These are phyloP conservation scores for Petrocephalus schoutedeni DNA, from an alignment of 2,797 vertebrate species.

Conservation along the genomic window DNA sequence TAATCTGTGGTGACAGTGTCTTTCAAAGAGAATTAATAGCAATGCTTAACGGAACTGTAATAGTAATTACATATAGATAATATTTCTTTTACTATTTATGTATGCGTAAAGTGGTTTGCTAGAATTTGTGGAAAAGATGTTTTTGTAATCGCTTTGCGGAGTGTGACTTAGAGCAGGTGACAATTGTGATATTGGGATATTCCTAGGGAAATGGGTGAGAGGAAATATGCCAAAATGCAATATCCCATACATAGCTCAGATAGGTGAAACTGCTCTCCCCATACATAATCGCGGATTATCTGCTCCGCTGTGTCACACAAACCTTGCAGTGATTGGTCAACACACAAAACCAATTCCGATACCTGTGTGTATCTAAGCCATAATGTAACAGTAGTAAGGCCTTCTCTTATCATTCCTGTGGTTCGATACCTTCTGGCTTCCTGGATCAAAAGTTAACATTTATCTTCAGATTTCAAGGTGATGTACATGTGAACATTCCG, in stretches of 20 bases:
- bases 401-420: not conserved
- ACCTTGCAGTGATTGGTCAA: not conserved
- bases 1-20: not conserved
- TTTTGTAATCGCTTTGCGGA: not conserved
- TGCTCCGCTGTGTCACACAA: not conserved
- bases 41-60: not conserved
- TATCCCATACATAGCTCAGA: not conserved
- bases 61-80: not conserved
- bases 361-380: not conserved
- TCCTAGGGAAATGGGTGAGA: not conserved
- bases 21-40: conserved; percentile 8
- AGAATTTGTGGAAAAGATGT: not conserved
- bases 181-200: not conserved
- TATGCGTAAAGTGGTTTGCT: not conserved
- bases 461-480: conserved; percentile 7
- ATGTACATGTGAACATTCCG: not conserved
- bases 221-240: not conserved
- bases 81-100: not conserved
- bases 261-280: not conserved
- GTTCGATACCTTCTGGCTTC: not conserved
- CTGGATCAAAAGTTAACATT: conserved; percentile 15
- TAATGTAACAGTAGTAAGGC: not conserved
- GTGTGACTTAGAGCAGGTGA: not conserved
- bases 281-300: conserved; percentile 8
- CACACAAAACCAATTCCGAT: not conserved